Evolutionary conservation across 2,888 invertebrate genomes (phyloP), one percentile per base, ranked within the genome.

Genomic region (Caenorhabditis afra): DNA sequence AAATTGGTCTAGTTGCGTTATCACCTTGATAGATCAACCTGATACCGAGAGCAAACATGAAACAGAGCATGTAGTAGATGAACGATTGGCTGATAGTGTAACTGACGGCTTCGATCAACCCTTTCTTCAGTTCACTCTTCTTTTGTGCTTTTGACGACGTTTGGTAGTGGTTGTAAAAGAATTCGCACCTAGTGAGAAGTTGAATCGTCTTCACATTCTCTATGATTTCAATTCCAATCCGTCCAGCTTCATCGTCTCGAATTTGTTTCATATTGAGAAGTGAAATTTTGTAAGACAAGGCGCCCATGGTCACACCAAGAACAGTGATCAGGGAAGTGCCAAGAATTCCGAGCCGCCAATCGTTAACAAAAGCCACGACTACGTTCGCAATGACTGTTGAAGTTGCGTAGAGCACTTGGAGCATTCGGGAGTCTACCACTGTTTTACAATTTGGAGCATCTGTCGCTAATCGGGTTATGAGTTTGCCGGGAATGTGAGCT

Each of bases 161-260:
- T 16, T 74, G 47, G 64, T 89, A 91, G 65, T 86, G 87, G 3
- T 88, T 82, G 37, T 86, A 86, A 79, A 91, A 91, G 18, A 84
- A 77, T n/a, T 83, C 77, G 66, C 91, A 91, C 68, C 90, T 84
- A 4, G 90, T 90, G 16, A 92, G 81, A 29, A 91, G 85, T 22
- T 91, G 91, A 10, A 92, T 91, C 2, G 91, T 91, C 61, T 90
- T 82, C 3, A 91, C 90, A 61, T 91, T 91, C 79, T 91, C 91
- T 35, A 92, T 89, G n/a, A 90, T 90, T 81, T 92, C 92, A 22
- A 90, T 88, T 5, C 91, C 90, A 37, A 91, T 81, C 61, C 44
- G 39, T 50, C 92, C 92, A 61, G 92, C 92, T 64, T 91, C 90
- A 81, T 92, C 92, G 90, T 92, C 90, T 35, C 61, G 74, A 8